A percentile compares a stretch with the other conserved stretches of the same genome.
These are phyloP conservation scores for Cheilosia impressa DNA, from an alignment of 2,888 invertebrate genomes.

Conservation along the genomic window DNA sequence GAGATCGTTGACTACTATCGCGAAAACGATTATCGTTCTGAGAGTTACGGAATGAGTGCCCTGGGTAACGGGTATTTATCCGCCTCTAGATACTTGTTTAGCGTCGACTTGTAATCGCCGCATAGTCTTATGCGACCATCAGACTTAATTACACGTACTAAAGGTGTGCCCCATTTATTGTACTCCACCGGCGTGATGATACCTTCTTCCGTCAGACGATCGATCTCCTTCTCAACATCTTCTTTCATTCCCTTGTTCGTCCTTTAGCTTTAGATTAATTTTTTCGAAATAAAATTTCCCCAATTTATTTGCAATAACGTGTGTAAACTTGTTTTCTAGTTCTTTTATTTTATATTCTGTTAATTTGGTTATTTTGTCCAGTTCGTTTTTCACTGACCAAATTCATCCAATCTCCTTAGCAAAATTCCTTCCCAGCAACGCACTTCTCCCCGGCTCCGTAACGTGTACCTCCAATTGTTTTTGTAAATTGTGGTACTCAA, in stretches of 20 bases:
- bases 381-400: slow-evolving; percentile 6
- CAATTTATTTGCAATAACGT: slow-evolving; percentile 7
- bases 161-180: slow-evolving; percentile 20
- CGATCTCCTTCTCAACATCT: background rate
- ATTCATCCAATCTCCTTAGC: slow-evolving; percentile 4
- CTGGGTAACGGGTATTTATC: slow-evolving; percentile 14
- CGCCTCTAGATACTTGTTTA: slow-evolving; percentile 14
- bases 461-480: no score
- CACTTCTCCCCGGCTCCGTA: no score
- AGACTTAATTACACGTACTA: slow-evolving; percentile 16
- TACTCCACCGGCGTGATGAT: slow-evolving; percentile 16
- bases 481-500: no score
- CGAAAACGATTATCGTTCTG: no score
- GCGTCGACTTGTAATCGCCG: slow-evolving; percentile 12
- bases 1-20: no score
- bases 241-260: background rate
- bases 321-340: background rate
- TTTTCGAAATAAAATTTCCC: slow-evolving; percentile 17
- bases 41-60: no score
- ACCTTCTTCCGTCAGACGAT: slow-evolving; percentile 15
- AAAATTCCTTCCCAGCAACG: background rate
- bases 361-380: slow-evolving; percentile 3
- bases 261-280: slow-evolving; percentile 15
- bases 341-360: slow-evolving; percentile 10
- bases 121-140: slow-evolving; percentile 17